Evolutionary conservation across 2,888 invertebrate genomes (phyloP), one percentile per base, ranked within the genome.

Genomic region (Lepidocyrtoides sp.): DNA sequence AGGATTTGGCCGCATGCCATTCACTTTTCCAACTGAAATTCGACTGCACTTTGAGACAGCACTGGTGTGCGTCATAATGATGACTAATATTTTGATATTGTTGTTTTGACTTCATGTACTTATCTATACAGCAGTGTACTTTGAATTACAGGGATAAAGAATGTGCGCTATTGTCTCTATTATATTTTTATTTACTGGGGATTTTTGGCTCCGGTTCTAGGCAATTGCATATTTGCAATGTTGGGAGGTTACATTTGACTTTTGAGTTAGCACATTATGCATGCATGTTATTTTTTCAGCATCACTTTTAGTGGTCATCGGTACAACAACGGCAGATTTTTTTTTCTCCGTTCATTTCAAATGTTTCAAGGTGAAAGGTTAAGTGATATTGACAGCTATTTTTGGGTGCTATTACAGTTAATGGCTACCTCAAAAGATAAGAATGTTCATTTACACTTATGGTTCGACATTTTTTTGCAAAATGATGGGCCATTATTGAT

Each of bases 11-110:
- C 12, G 0, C 5, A 3, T 81, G 81, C 88, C 88, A 89, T 48
- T 14, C 36, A 17, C 20, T 51, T 77, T 54, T 54, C 60, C 10
- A 48, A 29, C 7, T 23, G 32, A 83, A 51, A 83, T 36, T n/a
- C n/a, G 20, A 23, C 41, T 7, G 41, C n/a, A 63, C 29, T 26
- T 63, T 63, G 29, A 29, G 29, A 29, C 12, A 54, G 29, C 26
- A 63, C 29, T 12, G 29, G 1, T 69, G 51, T 88, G 81, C 81
- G 88, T 88, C 88, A 86, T 84, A 69, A 63, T 57, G 54, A 81
- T 84, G 84, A 87, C 77, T 79, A 87, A 79, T 48, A 17, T 79
- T 81, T 66, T 88, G 88, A 88, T 79, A 63, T 66, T 88, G 81
- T 88, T 88, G 75, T 81, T 69, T 51, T 26, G 44, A 66, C 32